These are phyloP conservation scores for Chalcosyrphus nemorum DNA, from an alignment of 2,888 invertebrate species.

Conservation along the genomic window DNA sequence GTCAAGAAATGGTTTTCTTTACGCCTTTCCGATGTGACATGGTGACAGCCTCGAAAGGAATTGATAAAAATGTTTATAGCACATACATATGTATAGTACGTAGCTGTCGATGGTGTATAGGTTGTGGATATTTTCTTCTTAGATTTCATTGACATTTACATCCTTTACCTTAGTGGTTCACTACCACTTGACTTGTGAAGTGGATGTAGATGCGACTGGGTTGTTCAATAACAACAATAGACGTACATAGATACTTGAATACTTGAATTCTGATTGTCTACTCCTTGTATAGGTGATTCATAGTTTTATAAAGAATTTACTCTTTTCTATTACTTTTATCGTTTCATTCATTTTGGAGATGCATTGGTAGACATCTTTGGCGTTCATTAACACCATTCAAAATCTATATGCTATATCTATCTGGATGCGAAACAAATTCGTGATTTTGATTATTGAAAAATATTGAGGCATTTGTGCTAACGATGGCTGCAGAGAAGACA, in stretches of 20 bases:
- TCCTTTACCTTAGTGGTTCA: constrained; percentile 41
- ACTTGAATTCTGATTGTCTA: constrained; percentile 58
- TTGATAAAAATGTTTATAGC: constrained; percentile 12
- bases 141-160: constrained; percentile 47
- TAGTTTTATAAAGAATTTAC: background rate
- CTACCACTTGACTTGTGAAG: constrained; percentile 55
- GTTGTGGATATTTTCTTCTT: background rate
- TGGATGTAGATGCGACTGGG: constrained; percentile 37
- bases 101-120: no score
- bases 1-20: background rate
- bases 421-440: no score
- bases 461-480: no score
- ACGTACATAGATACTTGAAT: no score
- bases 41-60: constrained; percentile 43
- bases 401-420: background rate
- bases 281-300: background rate
- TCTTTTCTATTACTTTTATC: background rate
- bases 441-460: no score
- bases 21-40: background rate
- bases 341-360: background rate
- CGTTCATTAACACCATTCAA: constrained; percentile 21
- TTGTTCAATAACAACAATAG: constrained; percentile 59
- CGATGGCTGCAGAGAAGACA: no score
- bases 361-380: constrained; percentile 26
- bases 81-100: no score